A percentile compares a stretch with the other conserved stretches of the same genome.
phyloP scores from a whole-genome alignment of 2,113 vertebrate species.

The Passerina amoena region DNA sequence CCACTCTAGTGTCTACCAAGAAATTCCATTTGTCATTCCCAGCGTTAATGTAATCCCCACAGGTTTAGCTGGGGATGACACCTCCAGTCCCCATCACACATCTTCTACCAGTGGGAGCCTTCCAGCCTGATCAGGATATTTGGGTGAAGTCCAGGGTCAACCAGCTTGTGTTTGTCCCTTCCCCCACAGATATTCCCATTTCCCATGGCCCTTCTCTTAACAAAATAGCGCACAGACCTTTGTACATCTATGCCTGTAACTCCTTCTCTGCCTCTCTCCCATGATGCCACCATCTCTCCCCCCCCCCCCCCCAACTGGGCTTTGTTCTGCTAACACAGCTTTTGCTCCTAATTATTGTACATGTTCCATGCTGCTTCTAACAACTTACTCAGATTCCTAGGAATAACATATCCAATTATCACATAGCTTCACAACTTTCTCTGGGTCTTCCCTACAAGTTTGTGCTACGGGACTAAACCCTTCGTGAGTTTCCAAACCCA shows the following conservation, averaged over 20 bases:
- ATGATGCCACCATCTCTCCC: background rate
- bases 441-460: background rate
- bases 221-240: background rate
- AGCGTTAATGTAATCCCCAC: fast-evolving
- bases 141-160: background rate
- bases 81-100: too few relatives aligned
- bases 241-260: background rate
- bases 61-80: background rate
- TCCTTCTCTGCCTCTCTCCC: background rate
- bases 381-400: background rate
- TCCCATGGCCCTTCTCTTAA: background rate
- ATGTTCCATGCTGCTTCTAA: background rate
- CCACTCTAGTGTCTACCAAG: background rate
- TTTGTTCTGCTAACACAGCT: background rate
- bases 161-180: background rate
- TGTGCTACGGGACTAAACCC: fast-evolving
- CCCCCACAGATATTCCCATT: background rate
- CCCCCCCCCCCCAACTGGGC: fast-evolving
- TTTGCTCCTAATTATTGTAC: background rate
- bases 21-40: background rate
- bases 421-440: background rate
- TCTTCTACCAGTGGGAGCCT: background rate
- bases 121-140: background rate
- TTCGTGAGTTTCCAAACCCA: background rate
- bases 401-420: background rate